These are phyloP conservation scores for Gila orcuttii DNA, from an alignment of 2,113 vertebrate genomes.

Conservation along the genomic window DNA sequence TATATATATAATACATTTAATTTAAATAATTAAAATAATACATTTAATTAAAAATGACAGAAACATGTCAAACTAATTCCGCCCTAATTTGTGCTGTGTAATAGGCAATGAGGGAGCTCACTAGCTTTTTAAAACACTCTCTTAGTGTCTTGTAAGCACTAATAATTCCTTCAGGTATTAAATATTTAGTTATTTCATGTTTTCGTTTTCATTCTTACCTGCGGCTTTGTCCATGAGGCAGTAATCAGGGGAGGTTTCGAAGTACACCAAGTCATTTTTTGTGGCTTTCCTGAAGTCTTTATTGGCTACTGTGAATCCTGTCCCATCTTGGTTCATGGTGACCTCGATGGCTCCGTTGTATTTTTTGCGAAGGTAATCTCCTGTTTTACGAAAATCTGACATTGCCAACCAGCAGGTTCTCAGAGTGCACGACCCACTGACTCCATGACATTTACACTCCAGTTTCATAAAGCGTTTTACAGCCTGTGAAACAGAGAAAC, in stretches of 20 bases:
- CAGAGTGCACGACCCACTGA: conserved; percentile 95
- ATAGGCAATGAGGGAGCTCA: neutral
- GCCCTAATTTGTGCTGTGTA: neutral
- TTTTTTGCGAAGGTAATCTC: conserved; percentile 91
- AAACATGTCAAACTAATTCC: too few species aligned
- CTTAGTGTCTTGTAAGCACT: neutral
- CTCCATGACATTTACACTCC: conserved; percentile 97
- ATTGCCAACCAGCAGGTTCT: conserved; percentile 97
- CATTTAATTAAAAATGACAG: too few species aligned
- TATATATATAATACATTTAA: too few species aligned
- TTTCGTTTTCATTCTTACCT: conserved; percentile 72
- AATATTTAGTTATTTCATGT: neutral
- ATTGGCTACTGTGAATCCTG: conserved; percentile 92
- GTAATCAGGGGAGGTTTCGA: conserved; percentile 98
- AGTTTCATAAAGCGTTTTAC: conserved; percentile 96
- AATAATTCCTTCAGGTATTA: neutral
- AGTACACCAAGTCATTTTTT: conserved; percentile 96
- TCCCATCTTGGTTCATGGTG: conserved; percentile 95
- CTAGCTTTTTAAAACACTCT: neutral
- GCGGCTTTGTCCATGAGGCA: conserved; percentile 95
- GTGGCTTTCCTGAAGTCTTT: conserved; percentile 94
- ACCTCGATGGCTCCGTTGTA: conserved; percentile 97
- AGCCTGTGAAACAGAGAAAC: conserved; percentile 74
- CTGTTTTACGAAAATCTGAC: conserved; percentile 94
- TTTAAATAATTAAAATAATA: too few species aligned